Evolutionary conservation across 2,113 vertebrate species (phyloP).

Genomic region (Tychaedon coryphoeus): DNA sequence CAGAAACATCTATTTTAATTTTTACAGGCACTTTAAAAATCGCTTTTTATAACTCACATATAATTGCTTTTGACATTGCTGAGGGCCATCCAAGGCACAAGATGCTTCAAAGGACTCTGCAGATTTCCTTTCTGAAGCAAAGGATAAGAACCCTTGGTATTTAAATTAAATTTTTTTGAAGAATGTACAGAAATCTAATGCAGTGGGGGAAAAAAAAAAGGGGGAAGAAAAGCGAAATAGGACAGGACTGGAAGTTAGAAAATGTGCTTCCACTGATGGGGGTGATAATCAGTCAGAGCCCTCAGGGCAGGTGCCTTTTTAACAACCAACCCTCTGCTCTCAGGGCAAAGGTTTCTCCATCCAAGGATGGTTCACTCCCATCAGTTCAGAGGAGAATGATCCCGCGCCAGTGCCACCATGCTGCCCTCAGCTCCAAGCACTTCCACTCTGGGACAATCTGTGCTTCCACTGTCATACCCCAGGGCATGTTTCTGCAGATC

Average conservation of each 20-base stretch:
- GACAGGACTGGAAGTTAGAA: neutral
- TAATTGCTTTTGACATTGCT: slow-evolving; percentile 37
- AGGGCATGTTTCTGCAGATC: neutral
- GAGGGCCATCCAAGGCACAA: neutral
- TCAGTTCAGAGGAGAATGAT: fast-evolving
- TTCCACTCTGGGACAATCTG: neutral
- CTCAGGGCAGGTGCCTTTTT: neutral
- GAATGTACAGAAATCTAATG: neutral
- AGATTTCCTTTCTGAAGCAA: slow-evolving; percentile 2
- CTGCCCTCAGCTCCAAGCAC: neutral
- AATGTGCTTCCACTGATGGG: neutral
- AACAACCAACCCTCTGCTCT: neutral
- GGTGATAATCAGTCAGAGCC: neutral
- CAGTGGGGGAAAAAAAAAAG: neutral
- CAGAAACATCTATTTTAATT: slow-evolving; percentile 27
- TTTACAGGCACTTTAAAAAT: slow-evolving; percentile 4
- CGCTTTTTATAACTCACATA: neutral
- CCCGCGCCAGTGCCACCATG: neutral
- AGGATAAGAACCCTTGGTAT: neutral
- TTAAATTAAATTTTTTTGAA: neutral
- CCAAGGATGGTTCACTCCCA: neutral
- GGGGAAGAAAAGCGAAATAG: neutral
- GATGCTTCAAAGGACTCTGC: neutral
- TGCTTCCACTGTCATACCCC: fast-evolving
- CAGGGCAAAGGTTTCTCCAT: neutral